Base-by-base conservation (phyloP, 2,888 invertebrate genomes). In the Formica aserva region DNA sequence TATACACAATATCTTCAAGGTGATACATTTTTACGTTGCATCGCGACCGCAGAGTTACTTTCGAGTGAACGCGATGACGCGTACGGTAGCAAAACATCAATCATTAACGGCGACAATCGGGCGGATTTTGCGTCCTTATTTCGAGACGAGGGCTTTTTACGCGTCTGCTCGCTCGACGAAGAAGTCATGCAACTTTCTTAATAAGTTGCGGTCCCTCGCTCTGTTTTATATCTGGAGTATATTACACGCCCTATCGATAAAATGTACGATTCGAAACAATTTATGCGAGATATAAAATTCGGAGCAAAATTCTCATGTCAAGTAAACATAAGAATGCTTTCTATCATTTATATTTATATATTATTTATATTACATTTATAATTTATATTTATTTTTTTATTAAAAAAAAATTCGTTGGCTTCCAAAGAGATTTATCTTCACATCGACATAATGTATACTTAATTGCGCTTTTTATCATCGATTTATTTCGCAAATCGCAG, bases 51-150 rank as follows among this genome's bases (percentile, higher is more conserved):
- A 63, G 26, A 35, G 63, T 76, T 66, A 60, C 81, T 86, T 84
- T 86, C 86, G 88, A 86, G 87, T 84, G 87, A 85, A 85, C 86
- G 75, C 67, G 88, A 88, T 90, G 89, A 89, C 90, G 86, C 90
- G 87, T 85, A 81, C 83, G 57, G 80, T 66, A 84, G 89, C 85
- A 91, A 92, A 93, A 92, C 91, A 90, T 90, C 88, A 87, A 88
- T 91, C 92, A 92, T 92, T 92, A 91, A 89, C 89, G 89, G 71
- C 83, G 78, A 67, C 83, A 89, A 86, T 87, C 67, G 80, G 83
- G 63, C 72, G 65, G 78, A 83, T 84, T 78, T 45, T 60, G 32
- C 71, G 67, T 69, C 82, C 85, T 90, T 87, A 85, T 75, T 85
- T 77, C 83, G 82, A 85, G 83, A 82, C 67, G 38, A 6, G 32